Base-by-base conservation (phyloP, 2,888 invertebrate genomes). In the Chrysolina oricalcia region DNA sequence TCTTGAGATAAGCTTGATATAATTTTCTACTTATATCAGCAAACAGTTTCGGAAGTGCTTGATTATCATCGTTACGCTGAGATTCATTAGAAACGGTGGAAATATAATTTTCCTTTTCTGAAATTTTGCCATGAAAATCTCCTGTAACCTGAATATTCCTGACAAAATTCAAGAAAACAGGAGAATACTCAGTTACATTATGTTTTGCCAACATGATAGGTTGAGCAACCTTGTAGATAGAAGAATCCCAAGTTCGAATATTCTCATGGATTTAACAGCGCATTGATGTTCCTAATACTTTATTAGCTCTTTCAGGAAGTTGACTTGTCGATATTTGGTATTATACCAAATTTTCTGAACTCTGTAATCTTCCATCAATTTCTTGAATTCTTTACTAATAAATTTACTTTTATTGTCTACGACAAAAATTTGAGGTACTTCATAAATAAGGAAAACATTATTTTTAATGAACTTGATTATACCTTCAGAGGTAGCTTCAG, bases 321-420 rank as follows among this genome's bases (percentile, higher is more conserved):
- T n/a, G n/a, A n/a, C n/a, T n/a, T n/a, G n/a, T n/a, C n/a, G n/a
- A 74, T 87, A 86, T 15, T 71, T 62, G 0, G 83, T 77, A 53
- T 81, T 86, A 71, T 75, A 80, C 69, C 72, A 80, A 17, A 78
- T 78, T 46, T 77, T 78, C 59, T 76, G 76, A 62, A 81, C 76
- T 40, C 73, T 64, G 43, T 81, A 80, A 17, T 75, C 67, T 13
- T 77, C 48, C 70, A 78, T 69, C 13, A 81, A 59, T 17, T 64
- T 41, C 71, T 76, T 75, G 40, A 80, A 76, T 19, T 76, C 69
- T 15, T 65, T 70, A 23, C 68, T 71, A 27, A 23, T 53, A 66
- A 79, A 79, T 19, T 72, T 64, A 21, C 17, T 65, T 11, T 65
- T 76, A 75, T 80, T 80, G 35, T 79, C 78, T 21, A 48, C 56